Evolutionary conservation across 2,888 invertebrate species (phyloP).

Genomic region (Andrena flavipes): DNA sequence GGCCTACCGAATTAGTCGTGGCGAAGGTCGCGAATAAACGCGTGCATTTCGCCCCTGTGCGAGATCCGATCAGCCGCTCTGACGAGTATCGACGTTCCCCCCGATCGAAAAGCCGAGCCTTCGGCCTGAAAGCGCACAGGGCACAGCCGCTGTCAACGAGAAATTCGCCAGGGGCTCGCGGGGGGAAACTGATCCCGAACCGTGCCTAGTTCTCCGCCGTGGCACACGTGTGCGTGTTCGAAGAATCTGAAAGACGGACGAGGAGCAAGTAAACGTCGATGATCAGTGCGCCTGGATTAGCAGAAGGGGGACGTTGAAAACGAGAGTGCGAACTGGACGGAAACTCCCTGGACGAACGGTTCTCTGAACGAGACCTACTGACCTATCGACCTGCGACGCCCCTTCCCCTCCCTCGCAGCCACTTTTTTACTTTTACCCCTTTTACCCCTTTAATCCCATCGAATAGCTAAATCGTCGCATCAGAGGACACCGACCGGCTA

Average conservation of each 20-base stretch:
- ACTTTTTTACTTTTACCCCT: slow-evolving; percentile 19
- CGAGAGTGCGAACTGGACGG: slow-evolving; percentile 54
- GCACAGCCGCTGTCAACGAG: neutral
- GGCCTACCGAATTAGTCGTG: slow-evolving; percentile 67
- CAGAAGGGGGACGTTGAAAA: slow-evolving; percentile 45
- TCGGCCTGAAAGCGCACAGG: neutral
- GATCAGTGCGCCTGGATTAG: slow-evolving; percentile 27
- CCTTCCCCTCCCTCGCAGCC: neutral
- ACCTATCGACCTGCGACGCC: slow-evolving; percentile 65
- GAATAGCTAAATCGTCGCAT: slow-evolving; percentile 36
- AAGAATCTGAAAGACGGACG: neutral
- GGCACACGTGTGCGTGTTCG: too few relatives aligned
- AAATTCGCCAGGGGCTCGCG: too few relatives aligned
- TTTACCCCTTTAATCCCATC: slow-evolving; percentile 15
- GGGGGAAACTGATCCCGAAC: too few relatives aligned
- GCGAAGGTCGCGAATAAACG: slow-evolving; percentile 66
- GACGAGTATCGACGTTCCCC: neutral
- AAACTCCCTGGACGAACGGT: slow-evolving; percentile 36
- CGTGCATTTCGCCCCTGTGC: slow-evolving; percentile 35
- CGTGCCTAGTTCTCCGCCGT: too few relatives aligned
- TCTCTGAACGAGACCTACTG: slow-evolving; percentile 73
- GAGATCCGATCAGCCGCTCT: slow-evolving; percentile 9
- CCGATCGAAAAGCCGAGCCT: neutral
- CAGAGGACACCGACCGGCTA: slow-evolving; percentile 64
- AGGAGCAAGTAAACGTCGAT: neutral